Base-by-base conservation (phyloP, 2,888 invertebrate genomes). In the Epistrophe eligans region DNA sequence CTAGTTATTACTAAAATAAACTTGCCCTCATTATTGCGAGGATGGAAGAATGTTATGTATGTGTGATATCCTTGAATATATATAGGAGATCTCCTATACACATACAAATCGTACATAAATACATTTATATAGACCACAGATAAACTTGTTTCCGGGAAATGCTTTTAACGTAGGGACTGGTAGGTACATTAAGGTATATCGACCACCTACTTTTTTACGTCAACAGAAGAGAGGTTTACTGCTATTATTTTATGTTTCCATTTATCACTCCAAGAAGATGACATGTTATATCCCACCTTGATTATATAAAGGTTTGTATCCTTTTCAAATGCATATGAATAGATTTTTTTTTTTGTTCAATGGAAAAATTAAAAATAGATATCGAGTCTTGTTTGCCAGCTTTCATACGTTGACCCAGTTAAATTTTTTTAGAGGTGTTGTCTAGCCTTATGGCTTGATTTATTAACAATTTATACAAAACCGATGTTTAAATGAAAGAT, bases 1-100 rank as follows among this genome's bases (percentile, higher is more conserved):
- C 85, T 73, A 70, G 85, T 81, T 85, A 73, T 74, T 19, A 62
- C 55, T 58, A 84, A 60, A 48, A 82, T 71, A 74, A 85, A 85
- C 77, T 79, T 84, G 70, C 50, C 71, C 76, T 76, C 71, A 76
- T 79, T 84, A 79, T 11, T 7, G 8, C 15, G 38, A 60, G 19
- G 38, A 40, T 38, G 60, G 11, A 7, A 15, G 60, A 40, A 60
- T 38, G 0, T 35, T 19, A 8, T 10, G 35, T 38, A 38, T 7
- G 9, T 2, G 35, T 40, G 8, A 13, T 74, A 76, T 80, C 76
- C 84, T 76, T 80, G 71, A 76, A 57, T 58, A 24, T n/a, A n/a
- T n/a, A n/a, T n/a, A n/a, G n/a, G n/a, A 35, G 58, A 60, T 17
- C 17, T 76, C 64, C 50, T 64, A 64, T 72, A 84, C 76, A 50